Conservation (phyloP, 2,888 invertebrate genomes). For the Lasioglossum pauxillum region DNA sequence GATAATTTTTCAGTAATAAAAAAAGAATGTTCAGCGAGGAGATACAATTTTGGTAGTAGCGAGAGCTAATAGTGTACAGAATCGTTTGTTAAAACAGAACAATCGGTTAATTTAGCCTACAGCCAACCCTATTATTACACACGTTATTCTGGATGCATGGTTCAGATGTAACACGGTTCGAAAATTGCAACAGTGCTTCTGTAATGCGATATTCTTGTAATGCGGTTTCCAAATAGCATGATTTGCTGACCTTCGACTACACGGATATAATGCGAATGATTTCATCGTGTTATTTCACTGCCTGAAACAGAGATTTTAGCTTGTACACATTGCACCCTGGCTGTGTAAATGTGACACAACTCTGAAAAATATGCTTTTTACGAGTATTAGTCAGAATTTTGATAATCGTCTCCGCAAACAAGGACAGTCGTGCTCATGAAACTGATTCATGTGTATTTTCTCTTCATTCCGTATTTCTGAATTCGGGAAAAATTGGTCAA, state of each 20-base stretch:
- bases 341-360: background rate
- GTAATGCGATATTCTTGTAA: conserved; percentile 6
- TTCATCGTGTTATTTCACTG: background rate
- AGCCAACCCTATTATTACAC: background rate
- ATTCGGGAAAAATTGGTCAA: no score
- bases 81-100: background rate
- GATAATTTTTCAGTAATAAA: background rate
- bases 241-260: background rate
- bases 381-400: background rate
- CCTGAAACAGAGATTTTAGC: background rate
- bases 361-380: background rate
- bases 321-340: background rate
- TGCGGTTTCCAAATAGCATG: conserved; percentile 6
- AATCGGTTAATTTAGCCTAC: background rate
- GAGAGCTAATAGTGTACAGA: background rate
- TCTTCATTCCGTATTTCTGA: background rate
- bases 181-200: background rate
- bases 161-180: background rate
- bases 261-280: background rate
- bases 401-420: background rate
- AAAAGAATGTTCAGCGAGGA: background rate
- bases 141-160: background rate
- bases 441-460: background rate
- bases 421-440: background rate
- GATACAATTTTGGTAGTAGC: background rate